Base-by-base conservation (phyloP, 2,797 vertebrate species). In the Poeciliopsis turneri region DNA sequence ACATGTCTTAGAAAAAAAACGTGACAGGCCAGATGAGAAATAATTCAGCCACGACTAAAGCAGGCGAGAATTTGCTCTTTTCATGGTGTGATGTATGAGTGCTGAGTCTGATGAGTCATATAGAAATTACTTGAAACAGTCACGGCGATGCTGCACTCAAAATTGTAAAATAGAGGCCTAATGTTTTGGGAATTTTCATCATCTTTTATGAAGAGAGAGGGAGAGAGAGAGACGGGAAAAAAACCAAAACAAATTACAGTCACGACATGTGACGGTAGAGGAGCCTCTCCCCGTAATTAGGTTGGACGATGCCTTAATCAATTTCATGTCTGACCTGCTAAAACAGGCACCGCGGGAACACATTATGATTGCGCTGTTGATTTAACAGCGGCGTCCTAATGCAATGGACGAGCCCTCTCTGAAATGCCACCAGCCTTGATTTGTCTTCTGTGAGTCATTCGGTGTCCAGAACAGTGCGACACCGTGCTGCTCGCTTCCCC, bases 51-150 rank as follows among this genome's bases (percentile, higher is more conserved):
- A 64, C 87, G 86, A 90, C 84, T 87, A 85, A 91, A 87, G 87
- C 83, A 84, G 78, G 82, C 68, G 55, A 84, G 78, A 84, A 90
- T 85, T 85, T 76, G 81, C 84, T 75, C 86, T 86, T 85, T 90
- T 82, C 80, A 87, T 87, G 76, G 86, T 86, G 89, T 87, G 86
- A 88, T 88, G 88, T 79, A 74, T 70, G 76, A 87, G 84, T 68
- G 90, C 87, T 91, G 91, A 94, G 82, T 94, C 90, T 70, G 90
- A 87, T 92, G 92, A 94, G 84, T 94, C 91, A 93, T 88, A 90
- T 89, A 89, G 78, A 87, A 88, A 91, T 90, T 53, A 88, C 85
- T 90, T 88, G 84, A 89, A 91, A 92, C 86, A 91, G 85, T 89
- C 84, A 79, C 41, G 28, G 82, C 39, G 43, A 85, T 79, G 86